Percentiles rank a stretch among this genome's conserved stretches.
Evolutionary conservation across 2,888 invertebrate genomes (phyloP).

Genomic region (Vanessa cardui): DNA sequence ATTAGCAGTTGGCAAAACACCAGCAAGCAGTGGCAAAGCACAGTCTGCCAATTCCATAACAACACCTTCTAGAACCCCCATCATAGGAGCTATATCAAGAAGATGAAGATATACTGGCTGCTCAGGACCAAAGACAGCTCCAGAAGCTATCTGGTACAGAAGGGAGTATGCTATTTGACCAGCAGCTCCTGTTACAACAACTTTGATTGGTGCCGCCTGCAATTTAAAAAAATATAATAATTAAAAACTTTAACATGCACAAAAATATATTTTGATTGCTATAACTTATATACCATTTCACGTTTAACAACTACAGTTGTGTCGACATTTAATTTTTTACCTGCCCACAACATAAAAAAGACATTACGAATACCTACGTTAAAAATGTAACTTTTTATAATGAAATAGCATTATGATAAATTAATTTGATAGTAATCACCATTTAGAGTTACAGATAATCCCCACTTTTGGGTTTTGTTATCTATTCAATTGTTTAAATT

Average conservation of each 20-base stretch:
- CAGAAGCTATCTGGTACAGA: conserved; percentile 96
- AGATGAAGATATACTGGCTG: conserved; percentile 94
- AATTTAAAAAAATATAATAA: conserved; percentile 49
- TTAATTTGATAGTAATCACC: conserved; percentile 23
- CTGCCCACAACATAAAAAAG: conserved; percentile 53
- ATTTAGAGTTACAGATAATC: conserved; percentile 32
- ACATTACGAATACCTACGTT: conserved; percentile 43
- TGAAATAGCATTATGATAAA: background rate
- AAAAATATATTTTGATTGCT: background rate
- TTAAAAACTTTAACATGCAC: background rate
- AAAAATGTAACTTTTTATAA: background rate
- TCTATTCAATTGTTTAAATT: conserved; percentile 13
- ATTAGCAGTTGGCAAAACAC: conserved; percentile 93
- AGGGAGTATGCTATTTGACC: conserved; percentile 99
- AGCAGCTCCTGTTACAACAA: conserved; percentile 98
- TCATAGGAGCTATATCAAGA: conserved; percentile 97
- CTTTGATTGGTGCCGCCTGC: conserved; percentile 92
- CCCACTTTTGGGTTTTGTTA: conserved; percentile 23
- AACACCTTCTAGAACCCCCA: conserved; percentile 98
- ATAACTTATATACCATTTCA: conserved; percentile 32
- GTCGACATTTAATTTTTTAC: conserved; percentile 41
- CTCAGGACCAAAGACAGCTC: conserved; percentile 95
- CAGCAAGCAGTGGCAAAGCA: conserved; percentile 93
- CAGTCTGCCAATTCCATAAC: conserved; percentile 99
- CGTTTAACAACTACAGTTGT: conserved; percentile 42